Conservation (phyloP, 1,140 invertebrate species). For the Bombus sibiricus region DNA sequence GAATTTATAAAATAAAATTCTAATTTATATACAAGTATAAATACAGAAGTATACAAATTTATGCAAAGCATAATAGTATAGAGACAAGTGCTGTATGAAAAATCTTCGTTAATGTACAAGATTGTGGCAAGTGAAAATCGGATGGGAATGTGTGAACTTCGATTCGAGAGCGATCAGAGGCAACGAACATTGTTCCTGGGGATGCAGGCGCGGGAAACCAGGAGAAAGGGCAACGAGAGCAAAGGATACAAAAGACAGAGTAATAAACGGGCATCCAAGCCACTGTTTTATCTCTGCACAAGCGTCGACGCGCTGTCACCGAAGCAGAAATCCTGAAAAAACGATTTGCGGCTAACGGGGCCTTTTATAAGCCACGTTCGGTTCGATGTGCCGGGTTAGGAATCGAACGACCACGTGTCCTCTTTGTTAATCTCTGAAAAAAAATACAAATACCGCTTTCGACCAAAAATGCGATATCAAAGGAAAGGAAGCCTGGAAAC, state of each 20-base stretch:
- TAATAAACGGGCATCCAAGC: background rate
- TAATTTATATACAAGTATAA: too few species aligned
- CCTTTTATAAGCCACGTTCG: background rate
- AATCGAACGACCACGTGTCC: background rate
- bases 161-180: too few species aligned
- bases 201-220: too few species aligned
- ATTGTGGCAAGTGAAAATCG: background rate
- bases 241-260: background rate
- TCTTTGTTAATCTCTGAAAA: background rate
- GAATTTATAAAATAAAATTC: too few species aligned
- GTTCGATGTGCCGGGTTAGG: background rate
- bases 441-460: background rate
- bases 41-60: too few species aligned
- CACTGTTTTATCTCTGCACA: background rate
- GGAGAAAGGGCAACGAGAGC: background rate
- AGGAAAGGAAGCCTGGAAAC: background rate
- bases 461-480: background rate
- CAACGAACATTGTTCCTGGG: background rate
- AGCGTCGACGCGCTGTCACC: background rate
- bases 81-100: too few species aligned
- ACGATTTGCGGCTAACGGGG: conserved; percentile 7
- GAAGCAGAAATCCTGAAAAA: conserved; percentile 32
- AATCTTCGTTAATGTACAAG: too few species aligned
- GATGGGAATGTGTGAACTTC: background rate
- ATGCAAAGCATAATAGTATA: too few species aligned